Conservation (phyloP, 2,113 vertebrate species). For the Nothobranchius furzeri region DNA sequence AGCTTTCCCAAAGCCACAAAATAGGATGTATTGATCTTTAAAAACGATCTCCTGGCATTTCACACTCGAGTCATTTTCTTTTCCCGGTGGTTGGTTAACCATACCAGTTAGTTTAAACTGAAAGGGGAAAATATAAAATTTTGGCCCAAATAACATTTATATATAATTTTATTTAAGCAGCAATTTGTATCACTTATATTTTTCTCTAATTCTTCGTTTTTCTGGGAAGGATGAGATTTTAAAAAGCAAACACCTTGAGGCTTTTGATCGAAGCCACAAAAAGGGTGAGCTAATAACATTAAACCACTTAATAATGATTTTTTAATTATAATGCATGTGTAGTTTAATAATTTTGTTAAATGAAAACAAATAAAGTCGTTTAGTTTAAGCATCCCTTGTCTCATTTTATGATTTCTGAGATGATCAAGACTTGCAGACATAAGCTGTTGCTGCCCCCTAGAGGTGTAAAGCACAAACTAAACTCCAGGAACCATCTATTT, state of each 20-base stretch:
- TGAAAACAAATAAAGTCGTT: too few relatives aligned
- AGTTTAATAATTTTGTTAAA: too few relatives aligned
- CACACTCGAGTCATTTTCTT: conserved; percentile 32
- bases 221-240: background rate
- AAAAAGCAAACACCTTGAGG: background rate
- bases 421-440: background rate
- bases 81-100: conserved; percentile 6
- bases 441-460: conserved; percentile 63
- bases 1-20: conserved; percentile 1
- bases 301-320: too few relatives aligned
- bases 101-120: background rate
- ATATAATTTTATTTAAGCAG: too few relatives aligned
- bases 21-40: background rate
- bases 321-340: too few relatives aligned
- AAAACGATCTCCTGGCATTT: conserved; percentile 3
- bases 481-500: background rate
- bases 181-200: background rate
- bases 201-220: background rate
- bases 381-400: too few relatives aligned
- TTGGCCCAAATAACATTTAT: background rate
- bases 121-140: background rate
- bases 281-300: background rate
- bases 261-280: too few relatives aligned
- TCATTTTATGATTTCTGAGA: background rate
- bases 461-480: conserved; percentile 25